These are phyloP conservation scores for Sibirionetta formosa DNA, from an alignment of 2,797 vertebrate species.

Conservation along the genomic window DNA sequence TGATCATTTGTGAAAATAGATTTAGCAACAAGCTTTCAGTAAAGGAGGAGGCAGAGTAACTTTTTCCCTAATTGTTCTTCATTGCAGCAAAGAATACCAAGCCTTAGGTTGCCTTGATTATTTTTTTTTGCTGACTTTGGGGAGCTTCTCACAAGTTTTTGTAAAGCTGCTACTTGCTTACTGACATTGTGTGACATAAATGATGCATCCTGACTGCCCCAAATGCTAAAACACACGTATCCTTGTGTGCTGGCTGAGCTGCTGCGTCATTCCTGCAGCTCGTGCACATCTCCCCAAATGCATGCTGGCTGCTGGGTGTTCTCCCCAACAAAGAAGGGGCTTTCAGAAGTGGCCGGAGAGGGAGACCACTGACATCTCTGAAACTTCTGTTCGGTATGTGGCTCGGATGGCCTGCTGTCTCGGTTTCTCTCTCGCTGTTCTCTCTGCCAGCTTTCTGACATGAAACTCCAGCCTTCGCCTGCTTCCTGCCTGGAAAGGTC, in stretches of 20 bases:
- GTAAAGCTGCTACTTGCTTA: not conserved
- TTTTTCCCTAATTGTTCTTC: not conserved
- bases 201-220: fast-evolving
- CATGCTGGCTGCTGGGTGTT: fast-evolving
- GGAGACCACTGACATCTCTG: fast-evolving
- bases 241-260: fast-evolving
- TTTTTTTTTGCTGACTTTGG: fast-evolving
- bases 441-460: not conserved
- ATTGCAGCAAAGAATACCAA: not conserved
- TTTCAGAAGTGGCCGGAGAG: fast-evolving
- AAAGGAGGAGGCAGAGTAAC: not conserved
- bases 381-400: fast-evolving
- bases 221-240: fast-evolving
- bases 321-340: fast-evolving
- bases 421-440: not conserved
- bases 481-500: not conserved
- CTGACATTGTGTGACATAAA: fast-evolving
- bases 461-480: not conserved
- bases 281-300: fast-evolving
- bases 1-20: not conserved
- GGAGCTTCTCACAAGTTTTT: fast-evolving
- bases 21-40: not conserved
- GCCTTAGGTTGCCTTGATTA: not conserved
- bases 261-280: fast-evolving
- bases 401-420: fast-evolving